Evolutionary conservation across 2,888 invertebrate species (phyloP), one percentile per base, ranked within the genome.

Genomic region (Mimas tiliae): DNA sequence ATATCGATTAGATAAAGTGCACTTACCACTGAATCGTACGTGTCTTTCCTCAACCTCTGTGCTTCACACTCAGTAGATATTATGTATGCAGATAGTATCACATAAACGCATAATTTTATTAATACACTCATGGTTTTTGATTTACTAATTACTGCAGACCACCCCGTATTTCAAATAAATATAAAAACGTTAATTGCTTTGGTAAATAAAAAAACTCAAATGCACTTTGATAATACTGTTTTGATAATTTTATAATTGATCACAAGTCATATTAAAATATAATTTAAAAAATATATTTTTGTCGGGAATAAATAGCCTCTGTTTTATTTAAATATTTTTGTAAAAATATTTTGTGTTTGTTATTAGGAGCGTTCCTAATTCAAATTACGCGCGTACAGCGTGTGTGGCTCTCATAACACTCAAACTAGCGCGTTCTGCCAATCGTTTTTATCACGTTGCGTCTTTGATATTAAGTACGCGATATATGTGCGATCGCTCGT

Each of bases 361-460:
- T 27, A 27, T 16, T 12, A 16, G 12, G 6, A 33, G 8, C 16
- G 45, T 19, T 64, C 33, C 16, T 53, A 33, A 53, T 33, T 47
- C 7, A 47, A 55, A 64, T 47, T 47, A 42, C 64, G 64, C 52
- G 45, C 47, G 47, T 45, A 16, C 45, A 47, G 45, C 21, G 42
- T n/a, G 14, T 27, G 45, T 27, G 34, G 53, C 7, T 27, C 27
- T 33, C 38, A 64, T 64, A 19, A 64, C 0, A 64, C 64, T 64
- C 64, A 16, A 47, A 64, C 19, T 42, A 53, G 45, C 45, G 47
- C 19, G 45, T 64, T 14, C 53, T 8, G 45, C 33, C 47, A 9
- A 53, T 55, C 45, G 64, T 47, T 64, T 64, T 64, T 64, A 64
- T 64, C 53, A 47, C 12, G 16, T 12, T 58, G 47, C 64, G 45